Percentiles rank a stretch among this genome's conserved stretches.
Evolutionary conservation across 2,113 vertebrate species (phyloP).

Genomic region (Callopanchax toddi): DNA sequence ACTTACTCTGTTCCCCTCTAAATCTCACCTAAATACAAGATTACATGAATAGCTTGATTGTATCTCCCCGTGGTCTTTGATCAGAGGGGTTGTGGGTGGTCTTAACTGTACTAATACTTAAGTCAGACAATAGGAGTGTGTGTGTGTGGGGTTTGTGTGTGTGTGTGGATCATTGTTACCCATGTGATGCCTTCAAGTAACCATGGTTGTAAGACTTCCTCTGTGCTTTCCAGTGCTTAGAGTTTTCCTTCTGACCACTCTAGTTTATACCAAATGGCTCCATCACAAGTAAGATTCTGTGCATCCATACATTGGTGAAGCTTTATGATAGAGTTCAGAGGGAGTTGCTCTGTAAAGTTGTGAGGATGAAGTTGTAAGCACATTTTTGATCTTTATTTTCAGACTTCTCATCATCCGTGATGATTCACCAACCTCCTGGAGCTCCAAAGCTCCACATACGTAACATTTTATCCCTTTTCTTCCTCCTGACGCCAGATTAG

Average conservation of each 20-base stretch:
- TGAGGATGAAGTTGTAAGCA: not conserved
- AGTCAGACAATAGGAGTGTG: constrained; percentile 47
- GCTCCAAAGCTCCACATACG: constrained; percentile 4
- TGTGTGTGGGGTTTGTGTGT: too few relatives aligned
- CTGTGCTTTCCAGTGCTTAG: constrained; percentile 20
- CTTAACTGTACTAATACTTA: constrained; percentile 64
- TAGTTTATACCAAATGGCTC: constrained; percentile 8
- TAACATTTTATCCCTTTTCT: constrained; percentile 5
- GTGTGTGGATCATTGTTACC: constrained; percentile 20
- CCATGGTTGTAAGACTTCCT: constrained; percentile 43
- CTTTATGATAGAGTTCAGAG: not conserved
- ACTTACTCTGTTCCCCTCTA: constrained; percentile 32
- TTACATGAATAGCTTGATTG: constrained; percentile 65
- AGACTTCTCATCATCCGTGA: not conserved
- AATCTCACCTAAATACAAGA: constrained; percentile 61
- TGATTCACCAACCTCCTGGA: constrained; percentile 22
- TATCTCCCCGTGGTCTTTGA: constrained; percentile 62
- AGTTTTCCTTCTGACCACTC: constrained; percentile 24
- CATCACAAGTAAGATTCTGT: constrained; percentile 36
- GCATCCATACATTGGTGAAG: constrained; percentile 2
- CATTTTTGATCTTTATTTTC: not conserved
- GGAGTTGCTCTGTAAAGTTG: constrained; percentile 19
- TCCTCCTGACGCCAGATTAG: constrained; percentile 44
- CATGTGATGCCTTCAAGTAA: constrained; percentile 33
- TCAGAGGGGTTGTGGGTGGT: constrained; percentile 72